These are phyloP conservation scores for Piaya cayana DNA, from an alignment of 2,113 vertebrate species.

Conservation along the genomic window DNA sequence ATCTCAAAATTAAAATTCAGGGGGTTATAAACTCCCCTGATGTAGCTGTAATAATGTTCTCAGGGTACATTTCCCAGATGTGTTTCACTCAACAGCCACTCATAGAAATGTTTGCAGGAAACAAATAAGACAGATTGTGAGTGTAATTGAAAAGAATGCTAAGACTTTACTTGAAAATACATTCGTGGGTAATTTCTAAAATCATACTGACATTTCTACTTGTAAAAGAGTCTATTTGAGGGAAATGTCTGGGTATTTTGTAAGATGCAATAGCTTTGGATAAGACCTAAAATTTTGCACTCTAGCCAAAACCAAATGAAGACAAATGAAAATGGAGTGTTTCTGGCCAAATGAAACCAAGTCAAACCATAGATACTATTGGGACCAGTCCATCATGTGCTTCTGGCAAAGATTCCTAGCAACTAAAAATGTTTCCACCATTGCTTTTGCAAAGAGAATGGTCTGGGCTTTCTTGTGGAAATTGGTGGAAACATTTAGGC, in stretches of 20 bases:
- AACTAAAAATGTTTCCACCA: slow-evolving; percentile 19
- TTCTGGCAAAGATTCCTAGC: slow-evolving; percentile 12
- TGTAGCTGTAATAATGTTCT: background rate
- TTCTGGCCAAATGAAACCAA: slow-evolving; percentile 7
- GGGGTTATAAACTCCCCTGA: background rate
- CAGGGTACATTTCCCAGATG: background rate
- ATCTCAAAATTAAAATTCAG: background rate
- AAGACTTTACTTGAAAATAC: slow-evolving; percentile 46
- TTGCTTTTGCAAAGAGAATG: background rate
- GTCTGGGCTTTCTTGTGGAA: slow-evolving; percentile 33
- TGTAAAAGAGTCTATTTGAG: slow-evolving; percentile 9
- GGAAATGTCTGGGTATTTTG: slow-evolving; percentile 23
- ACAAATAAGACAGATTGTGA: background rate
- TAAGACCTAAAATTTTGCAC: slow-evolving; percentile 21
- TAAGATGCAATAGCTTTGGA: slow-evolving; percentile 19
- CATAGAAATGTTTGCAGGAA: background rate
- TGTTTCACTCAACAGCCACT: slow-evolving; percentile 36
- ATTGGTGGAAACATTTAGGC: slow-evolving; percentile 24
- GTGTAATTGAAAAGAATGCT: slow-evolving; percentile 18
- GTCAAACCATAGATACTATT: background rate
- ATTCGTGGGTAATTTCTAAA: slow-evolving; percentile 40
- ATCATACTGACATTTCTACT: slow-evolving; percentile 10
- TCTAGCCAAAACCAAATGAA: slow-evolving; percentile 49
- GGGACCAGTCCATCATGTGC: slow-evolving; percentile 2
- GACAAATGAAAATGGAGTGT: slow-evolving; percentile 31